Conservation (phyloP, 2,888 invertebrate species). For the Ectemnius lituratus region DNA sequence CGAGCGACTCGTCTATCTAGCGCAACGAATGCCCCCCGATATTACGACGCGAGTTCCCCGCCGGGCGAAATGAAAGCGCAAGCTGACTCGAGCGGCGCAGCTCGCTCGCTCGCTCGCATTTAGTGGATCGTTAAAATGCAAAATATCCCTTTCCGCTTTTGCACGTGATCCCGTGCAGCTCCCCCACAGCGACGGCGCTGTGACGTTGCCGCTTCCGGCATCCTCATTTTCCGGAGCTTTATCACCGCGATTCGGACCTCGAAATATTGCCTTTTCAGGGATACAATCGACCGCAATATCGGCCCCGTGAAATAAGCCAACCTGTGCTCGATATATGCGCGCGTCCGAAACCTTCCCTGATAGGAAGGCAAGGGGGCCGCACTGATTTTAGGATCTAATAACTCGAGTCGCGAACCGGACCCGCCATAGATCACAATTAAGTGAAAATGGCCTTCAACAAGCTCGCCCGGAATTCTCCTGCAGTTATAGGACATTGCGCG, state of each 20-base stretch:
- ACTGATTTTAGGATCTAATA: constrained; percentile 17
- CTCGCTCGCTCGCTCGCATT: not conserved
- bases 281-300: too few relatives aligned
- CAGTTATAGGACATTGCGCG: constrained; percentile 44
- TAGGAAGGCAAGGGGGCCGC: too few relatives aligned
- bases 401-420: constrained; percentile 53
- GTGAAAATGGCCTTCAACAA: constrained; percentile 67
- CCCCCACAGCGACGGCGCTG: not conserved
- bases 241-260: too few relatives aligned
- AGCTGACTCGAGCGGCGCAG: too few relatives aligned
- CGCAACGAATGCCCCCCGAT: constrained; percentile 14
- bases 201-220: too few relatives aligned
- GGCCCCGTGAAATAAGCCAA: too few relatives aligned
- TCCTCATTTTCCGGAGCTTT: too few relatives aligned
- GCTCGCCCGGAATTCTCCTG: constrained; percentile 58
- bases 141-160: constrained; percentile 26
- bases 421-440: constrained; percentile 74
- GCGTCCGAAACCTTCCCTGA: too few relatives aligned
- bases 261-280: too few relatives aligned
- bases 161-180: constrained; percentile 7
- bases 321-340: too few relatives aligned
- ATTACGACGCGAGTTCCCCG: constrained; percentile 15
- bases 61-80: constrained; percentile 14
- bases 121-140: constrained; percentile 15
- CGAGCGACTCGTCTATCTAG: constrained; percentile 15